Percentiles rank a stretch among this genome's conserved stretches.
Evolutionary conservation across 2,797 vertebrate genomes (phyloP).

Genomic region (Xyrichtys novacula): DNA sequence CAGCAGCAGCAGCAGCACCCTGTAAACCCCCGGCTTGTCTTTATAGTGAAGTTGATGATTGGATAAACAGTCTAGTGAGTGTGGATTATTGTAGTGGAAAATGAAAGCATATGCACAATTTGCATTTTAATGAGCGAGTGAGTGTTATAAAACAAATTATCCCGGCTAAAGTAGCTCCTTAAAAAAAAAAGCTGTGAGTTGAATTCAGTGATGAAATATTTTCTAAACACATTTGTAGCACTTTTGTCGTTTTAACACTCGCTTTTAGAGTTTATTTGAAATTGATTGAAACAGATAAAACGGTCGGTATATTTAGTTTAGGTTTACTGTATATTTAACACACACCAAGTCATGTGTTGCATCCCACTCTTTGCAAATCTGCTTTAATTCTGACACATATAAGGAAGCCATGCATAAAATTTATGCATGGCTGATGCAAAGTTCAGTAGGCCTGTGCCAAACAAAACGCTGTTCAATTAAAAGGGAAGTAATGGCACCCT

Average conservation of each 20-base stretch:
- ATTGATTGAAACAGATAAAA: background rate
- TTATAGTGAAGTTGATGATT: slow-evolving; percentile 79
- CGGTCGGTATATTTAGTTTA: slow-evolving; percentile 16
- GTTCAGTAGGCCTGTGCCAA: slow-evolving; percentile 77
- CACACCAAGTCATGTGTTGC: slow-evolving; percentile 57
- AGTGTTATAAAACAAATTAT: slow-evolving; percentile 79
- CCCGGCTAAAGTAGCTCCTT: slow-evolving; percentile 59
- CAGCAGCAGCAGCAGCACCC: slow-evolving; percentile 56
- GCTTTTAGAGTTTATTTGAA: slow-evolving; percentile 27
- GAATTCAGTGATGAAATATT: slow-evolving; percentile 60
- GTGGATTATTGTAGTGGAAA: slow-evolving; percentile 83
- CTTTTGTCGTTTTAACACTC: slow-evolving; percentile 28
- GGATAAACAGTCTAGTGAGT: slow-evolving; percentile 80
- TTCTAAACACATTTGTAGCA: slow-evolving; percentile 55
- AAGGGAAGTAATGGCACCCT: slow-evolving; percentile 81
- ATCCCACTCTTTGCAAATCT: slow-evolving; percentile 67
- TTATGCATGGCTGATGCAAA: slow-evolving; percentile 79
- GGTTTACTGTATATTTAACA: slow-evolving; percentile 25
- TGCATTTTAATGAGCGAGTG: slow-evolving; percentile 85
- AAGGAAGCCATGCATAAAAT: slow-evolving; percentile 82
- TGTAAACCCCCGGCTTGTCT: slow-evolving; percentile 61
- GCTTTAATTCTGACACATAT: slow-evolving; percentile 78
- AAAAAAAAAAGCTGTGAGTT: slow-evolving; percentile 62
- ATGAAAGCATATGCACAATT: slow-evolving; percentile 84
- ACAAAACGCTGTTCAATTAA: slow-evolving; percentile 86